Base-by-base conservation (phyloP, 2,113 vertebrate species). In the Jacana jacana region DNA sequence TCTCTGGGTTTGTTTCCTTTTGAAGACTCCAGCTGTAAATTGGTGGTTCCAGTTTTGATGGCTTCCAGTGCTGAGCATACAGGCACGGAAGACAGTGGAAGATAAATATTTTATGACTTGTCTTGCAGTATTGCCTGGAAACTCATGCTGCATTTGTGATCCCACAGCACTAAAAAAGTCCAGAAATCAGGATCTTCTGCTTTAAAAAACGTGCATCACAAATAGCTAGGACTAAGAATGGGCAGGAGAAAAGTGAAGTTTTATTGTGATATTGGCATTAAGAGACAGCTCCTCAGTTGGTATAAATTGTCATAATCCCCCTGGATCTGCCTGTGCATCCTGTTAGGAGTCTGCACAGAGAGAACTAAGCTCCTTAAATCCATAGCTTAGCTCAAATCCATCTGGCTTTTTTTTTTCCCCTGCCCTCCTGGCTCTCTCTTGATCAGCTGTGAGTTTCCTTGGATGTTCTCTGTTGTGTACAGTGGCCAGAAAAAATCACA, bases 31-130 rank as follows among this genome's bases (percentile, higher is more conserved):
- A n/a, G 1, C 23, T 71, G 17, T 64, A 81, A 73, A 86, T 9
- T 64, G 40, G 48, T 84, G 69, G 30, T 31, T 81, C 4, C 25
- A 7, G n/a, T 84, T 93, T 58, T 71, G 48, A 40, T 4, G 7
- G 12, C 65, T 88, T 88, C 57, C 27, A 86, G 40, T 81, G 68
- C 82, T 81, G 86, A 81, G 25, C 66, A 42, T 8, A 25, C 10
- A 77, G 33, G 51, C 54, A 18, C 20, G 48, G 69, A 86, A 80
- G 35, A 57, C 4, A 27, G n/a, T 25, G 48, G n/a, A 75, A 28
- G 44, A 81, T 93, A 86, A 94, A 94, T 75, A 81, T 86, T 90
- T 96, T 68, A 75, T 73, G 70, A 40, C 39, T 88, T 71, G 69
- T 35, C 25, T 93, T 90, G 71, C 37, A 51, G 46, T 63, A 64